Evolutionary conservation across 2,113 vertebrate genomes (phyloP).

Genomic region (Rhabdornis inornatus): DNA sequence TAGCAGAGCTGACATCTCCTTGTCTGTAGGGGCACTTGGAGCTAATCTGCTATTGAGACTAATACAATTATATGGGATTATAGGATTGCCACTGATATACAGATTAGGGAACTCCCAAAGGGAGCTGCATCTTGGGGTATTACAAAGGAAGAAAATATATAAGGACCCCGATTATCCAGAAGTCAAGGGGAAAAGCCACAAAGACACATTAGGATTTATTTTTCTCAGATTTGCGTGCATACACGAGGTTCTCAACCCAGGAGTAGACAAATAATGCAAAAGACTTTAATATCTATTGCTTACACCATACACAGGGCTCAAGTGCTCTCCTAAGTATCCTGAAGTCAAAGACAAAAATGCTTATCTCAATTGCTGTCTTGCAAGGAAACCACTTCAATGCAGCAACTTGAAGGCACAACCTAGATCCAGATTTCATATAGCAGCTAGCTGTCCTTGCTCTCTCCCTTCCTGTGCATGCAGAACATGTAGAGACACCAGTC

Average conservation of each 20-base stretch:
- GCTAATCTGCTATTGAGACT: slow-evolving; percentile 81
- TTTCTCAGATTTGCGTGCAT: background rate
- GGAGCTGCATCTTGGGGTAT: slow-evolving; percentile 9
- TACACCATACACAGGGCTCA: background rate
- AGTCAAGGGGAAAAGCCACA: background rate
- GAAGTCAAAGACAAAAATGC: background rate
- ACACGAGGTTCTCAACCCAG: background rate
- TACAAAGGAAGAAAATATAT: background rate
- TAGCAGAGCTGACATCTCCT: slow-evolving; percentile 73
- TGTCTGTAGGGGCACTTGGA: slow-evolving; percentile 75
- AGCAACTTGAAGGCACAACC: background rate
- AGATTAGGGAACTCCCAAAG: slow-evolving; percentile 62
- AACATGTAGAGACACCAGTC: background rate
- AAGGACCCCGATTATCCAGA: background rate
- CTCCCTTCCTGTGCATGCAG: background rate
- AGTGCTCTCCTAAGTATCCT: background rate
- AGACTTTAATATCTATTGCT: background rate
- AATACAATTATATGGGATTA: slow-evolving; percentile 81
- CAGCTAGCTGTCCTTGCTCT: background rate
- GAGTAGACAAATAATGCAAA: background rate
- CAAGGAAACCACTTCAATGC: background rate
- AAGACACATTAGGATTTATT: background rate
- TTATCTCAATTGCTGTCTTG: background rate
- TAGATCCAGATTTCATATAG: background rate
- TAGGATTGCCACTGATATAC: slow-evolving; percentile 63